Evolutionary conservation across 2,797 vertebrate genomes (phyloP), one percentile per base, ranked within the genome.

Genomic region (Helicolenus hilgendorfi): DNA sequence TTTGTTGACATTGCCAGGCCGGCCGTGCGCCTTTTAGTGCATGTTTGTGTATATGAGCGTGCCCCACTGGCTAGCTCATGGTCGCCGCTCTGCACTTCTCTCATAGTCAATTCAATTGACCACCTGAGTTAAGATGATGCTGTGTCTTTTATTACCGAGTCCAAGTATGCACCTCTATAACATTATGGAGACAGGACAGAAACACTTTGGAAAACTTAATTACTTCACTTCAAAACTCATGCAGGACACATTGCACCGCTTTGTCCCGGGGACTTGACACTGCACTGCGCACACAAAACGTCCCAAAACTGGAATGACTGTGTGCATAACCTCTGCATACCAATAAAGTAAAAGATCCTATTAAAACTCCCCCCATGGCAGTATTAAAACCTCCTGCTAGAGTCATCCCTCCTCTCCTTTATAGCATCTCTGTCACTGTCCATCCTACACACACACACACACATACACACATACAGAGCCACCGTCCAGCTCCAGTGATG

Each of bases 291-390:
- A 56, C 27, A 68, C 10, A 69, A 79, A 80, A 55, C 10, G 27
- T n/a, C 70, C 67, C 35, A 68, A 75, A 45, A 71, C 56, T 79
- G 77, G 45, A 86, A 82, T 35, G 72, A 84, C 63, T 79, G 49
- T 91, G 72, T 84, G 35, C 75, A 88, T 92, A 90, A 87, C 86
- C 87, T 86, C 79, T 92, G 84, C 79, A 90, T 91, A 73, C 65
- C 78, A 82, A 87, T 94, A 92, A 88, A 88, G 10, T 85, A 79
- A 88, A 92, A 88, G 22, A 92, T 79, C 83, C 71, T 82, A 81
- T 88, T 92, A 89, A 90, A 90, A 81, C 71, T 53, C 77, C 35
- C 60, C 69, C 27, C 63, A 29, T 85, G 67, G 65, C 41, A 33
- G 14, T 41, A 78, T 87, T 85, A 88, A 93, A 89, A 59, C 62